Evolutionary conservation across 2,888 invertebrate genomes (phyloP).

Genomic region (Exephanes ischioxanthus): DNA sequence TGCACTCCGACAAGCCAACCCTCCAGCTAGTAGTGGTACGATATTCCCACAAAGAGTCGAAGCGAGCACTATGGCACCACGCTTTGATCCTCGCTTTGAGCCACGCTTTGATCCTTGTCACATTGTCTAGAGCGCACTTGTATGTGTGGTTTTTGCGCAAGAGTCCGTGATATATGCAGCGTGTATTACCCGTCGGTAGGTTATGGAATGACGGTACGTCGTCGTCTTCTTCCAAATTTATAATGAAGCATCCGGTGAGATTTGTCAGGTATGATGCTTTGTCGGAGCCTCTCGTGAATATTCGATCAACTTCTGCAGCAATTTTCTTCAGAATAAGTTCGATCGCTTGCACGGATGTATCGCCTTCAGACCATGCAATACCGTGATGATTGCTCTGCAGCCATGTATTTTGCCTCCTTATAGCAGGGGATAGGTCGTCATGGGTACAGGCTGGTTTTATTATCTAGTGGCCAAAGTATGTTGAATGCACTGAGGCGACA

Average conservation of each 20-base stretch:
- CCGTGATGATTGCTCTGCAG: too few relatives aligned
- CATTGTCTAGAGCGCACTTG: conserved; percentile 18
- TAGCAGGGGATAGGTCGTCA: too few relatives aligned
- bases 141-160: neutral
- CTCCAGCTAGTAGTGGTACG: neutral
- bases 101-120: conserved; percentile 1
- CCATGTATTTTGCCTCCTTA: too few relatives aligned
- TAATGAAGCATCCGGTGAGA: conserved; percentile 38
- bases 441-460: neutral
- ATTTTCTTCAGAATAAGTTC: conserved; percentile 15
- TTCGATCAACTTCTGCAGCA: conserved; percentile 55
- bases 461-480: neutral
- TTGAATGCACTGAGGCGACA: neutral
- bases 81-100: conserved; percentile 17
- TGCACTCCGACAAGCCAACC: neutral
- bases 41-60: conserved; percentile 6
- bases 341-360: neutral
- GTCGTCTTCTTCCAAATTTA: conserved; percentile 31
- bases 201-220: neutral
- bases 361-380: too few relatives aligned
- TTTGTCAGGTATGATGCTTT: neutral
- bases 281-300: conserved; percentile 55
- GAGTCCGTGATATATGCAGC: conserved; percentile 8
- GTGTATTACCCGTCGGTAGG: neutral
- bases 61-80: conserved; percentile 19